Evolutionary conservation across 92 coral and sea anemone genomes (phyloP).

Genomic region (Zoanthus sociatus): DNA sequence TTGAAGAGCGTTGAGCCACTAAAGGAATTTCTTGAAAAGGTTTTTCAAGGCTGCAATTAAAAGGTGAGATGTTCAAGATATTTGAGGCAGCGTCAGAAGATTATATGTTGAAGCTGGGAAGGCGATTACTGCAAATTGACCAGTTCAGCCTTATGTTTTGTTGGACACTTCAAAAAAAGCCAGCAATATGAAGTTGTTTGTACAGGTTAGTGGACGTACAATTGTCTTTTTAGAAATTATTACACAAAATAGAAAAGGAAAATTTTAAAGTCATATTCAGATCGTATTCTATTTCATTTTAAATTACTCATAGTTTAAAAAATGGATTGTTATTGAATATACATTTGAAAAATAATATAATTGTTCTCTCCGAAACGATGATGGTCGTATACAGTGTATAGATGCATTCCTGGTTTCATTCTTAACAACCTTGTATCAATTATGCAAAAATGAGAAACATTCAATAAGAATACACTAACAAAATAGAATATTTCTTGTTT

Average conservation of each 20-base stretch:
- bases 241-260: constrained; percentile 1
- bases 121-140: constrained; percentile 13
- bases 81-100: background rate
- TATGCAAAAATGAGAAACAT: constrained; percentile 11
- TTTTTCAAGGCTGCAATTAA: no score
- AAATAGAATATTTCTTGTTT: constrained; percentile 15
- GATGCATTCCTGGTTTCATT: constrained; percentile 14
- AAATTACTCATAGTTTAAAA: background rate
- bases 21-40: no score
- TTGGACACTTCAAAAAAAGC: constrained; percentile 17
- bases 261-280: constrained; percentile 3
- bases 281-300: constrained; percentile 19
- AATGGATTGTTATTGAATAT: no score
- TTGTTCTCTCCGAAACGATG: constrained; percentile 27
- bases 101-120: constrained; percentile 14
- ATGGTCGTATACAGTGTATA: constrained; percentile 34
- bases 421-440: background rate
- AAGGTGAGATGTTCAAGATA: no score
- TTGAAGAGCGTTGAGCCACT: no score
- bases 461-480: constrained; percentile 15
- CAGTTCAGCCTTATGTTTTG: background rate
- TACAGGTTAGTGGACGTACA: constrained; percentile 28
- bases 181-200: constrained; percentile 28
- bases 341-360: background rate
- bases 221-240: constrained; percentile 5